Evolutionary conservation across 2,113 vertebrate species (phyloP).

Genomic region (Hyaena hyaena): DNA sequence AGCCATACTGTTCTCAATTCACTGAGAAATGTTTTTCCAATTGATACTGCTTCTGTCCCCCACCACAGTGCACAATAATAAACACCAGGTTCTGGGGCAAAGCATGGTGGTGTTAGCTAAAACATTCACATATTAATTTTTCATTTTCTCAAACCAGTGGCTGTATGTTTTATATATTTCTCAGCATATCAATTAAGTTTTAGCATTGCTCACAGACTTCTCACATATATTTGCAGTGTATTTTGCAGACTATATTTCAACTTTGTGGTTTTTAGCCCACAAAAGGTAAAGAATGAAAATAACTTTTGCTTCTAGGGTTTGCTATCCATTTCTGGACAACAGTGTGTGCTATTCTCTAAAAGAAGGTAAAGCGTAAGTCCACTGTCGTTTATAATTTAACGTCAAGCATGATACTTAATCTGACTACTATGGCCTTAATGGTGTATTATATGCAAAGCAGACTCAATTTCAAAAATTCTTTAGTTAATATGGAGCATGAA

Average conservation of each 20-base stretch:
- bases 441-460: not conserved
- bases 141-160: conserved; percentile 74
- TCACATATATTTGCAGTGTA: conserved; percentile 26
- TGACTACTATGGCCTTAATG: not conserved
- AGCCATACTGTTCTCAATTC: conserved; percentile 81
- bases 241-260: conserved; percentile 41
- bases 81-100: conserved; percentile 83
- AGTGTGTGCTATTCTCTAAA: conserved; percentile 35
- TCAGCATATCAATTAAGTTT: conserved; percentile 62
- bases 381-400: not conserved
- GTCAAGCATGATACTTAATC: not conserved
- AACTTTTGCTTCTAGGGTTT: not conserved
- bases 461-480: not conserved
- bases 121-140: conserved; percentile 79
- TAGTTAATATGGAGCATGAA: not conserved
- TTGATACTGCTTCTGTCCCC: conserved; percentile 83
- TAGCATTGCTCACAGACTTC: not conserved
- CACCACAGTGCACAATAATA: conserved; percentile 83
- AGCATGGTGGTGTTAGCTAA: not conserved
- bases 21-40: conserved; percentile 82
- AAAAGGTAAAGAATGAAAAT: conserved; percentile 41
- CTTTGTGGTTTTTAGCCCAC: not conserved
- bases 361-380: conserved; percentile 43
- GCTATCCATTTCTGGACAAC: conserved; percentile 17
- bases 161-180: conserved; percentile 71